Percentiles rank a stretch among this genome's conserved stretches.
Evolutionary conservation across 2,888 invertebrate species (phyloP).

Genomic region (Azorinus chamasolen): DNA sequence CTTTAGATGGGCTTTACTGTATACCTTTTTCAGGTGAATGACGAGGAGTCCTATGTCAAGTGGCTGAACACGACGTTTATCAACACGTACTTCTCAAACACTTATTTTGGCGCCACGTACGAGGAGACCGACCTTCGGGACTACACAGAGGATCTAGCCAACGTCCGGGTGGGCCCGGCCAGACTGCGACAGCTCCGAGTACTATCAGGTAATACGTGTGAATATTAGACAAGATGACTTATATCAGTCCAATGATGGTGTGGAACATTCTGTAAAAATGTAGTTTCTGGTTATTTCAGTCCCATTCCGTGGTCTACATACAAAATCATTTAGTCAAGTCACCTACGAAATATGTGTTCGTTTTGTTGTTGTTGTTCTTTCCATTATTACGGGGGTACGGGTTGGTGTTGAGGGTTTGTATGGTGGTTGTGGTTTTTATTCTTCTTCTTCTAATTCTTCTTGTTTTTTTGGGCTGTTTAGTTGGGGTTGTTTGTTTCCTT

Average conservation of each 20-base stretch:
- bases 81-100: constrained; percentile 56
- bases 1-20: too few relatives aligned
- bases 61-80: constrained; percentile 65
- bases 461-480: too few relatives aligned
- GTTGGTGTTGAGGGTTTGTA: too few relatives aligned
- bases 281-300: too few relatives aligned
- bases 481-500: too few relatives aligned
- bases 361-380: neutral
- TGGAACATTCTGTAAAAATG: too few relatives aligned
- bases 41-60: constrained; percentile 41
- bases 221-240: neutral
- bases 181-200: constrained; percentile 74
- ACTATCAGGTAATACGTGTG: constrained; percentile 47
- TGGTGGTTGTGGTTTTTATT: too few relatives aligned
- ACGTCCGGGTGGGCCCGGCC: constrained; percentile 75
- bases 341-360: neutral
- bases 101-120: constrained; percentile 48
- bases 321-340: neutral
- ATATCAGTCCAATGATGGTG: neutral
- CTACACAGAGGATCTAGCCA: constrained; percentile 67
- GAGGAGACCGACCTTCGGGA: constrained; percentile 14
- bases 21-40: constrained; percentile 44
- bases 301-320: neutral
- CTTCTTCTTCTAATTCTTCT: too few relatives aligned
- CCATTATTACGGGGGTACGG: neutral